Evolutionary conservation across 2,888 invertebrate genomes (phyloP).

Genomic region (Cantharis flavilabris): DNA sequence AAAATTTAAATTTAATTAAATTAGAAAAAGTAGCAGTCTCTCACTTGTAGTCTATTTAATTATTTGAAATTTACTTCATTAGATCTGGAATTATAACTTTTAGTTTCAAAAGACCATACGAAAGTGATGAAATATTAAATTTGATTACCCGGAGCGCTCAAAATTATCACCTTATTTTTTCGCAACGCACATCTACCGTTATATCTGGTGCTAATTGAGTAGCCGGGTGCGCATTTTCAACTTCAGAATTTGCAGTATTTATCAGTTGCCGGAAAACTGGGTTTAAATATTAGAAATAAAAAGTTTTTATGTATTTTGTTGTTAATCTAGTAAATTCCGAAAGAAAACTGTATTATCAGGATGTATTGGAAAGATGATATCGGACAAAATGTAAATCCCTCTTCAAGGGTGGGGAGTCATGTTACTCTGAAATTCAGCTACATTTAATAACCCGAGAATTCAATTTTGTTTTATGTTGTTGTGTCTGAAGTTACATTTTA

Average conservation of each 20-base stretch:
- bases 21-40: neutral
- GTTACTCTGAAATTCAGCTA: neutral
- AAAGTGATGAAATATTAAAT: neutral
- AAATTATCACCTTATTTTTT: neutral
- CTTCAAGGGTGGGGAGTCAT: neutral
- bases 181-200: neutral
- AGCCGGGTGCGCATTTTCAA: neutral
- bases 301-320: neutral
- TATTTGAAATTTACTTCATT: neutral
- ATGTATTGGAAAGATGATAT: no score
- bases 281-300: no score
- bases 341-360: neutral
- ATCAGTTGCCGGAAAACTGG: neutral
- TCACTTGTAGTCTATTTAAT: neutral
- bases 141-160: neutral
- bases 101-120: neutral
- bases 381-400: neutral
- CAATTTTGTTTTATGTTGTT: neutral
- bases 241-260: neutral
- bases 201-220: neutral
- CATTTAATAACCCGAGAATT: neutral
- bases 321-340: neutral
- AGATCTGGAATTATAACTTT: neutral
- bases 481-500: neutral
- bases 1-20: neutral